phyloP scores from a whole-genome alignment of 2,888 invertebrate species.

The Trissoscelio sp. region DNA sequence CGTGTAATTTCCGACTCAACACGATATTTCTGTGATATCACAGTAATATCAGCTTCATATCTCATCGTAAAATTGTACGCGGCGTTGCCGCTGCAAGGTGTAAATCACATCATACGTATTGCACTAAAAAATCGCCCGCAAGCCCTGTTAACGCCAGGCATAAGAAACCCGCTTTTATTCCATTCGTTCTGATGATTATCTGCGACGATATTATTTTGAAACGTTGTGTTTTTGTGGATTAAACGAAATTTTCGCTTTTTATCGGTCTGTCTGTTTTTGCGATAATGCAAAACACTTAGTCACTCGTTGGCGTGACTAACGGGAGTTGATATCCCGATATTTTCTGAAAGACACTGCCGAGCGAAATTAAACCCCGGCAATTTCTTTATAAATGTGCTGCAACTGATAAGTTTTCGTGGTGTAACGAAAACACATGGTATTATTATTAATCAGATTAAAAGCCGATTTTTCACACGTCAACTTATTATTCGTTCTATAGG shows the following conservation, averaged over 20 bases:
- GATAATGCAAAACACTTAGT: constrained; percentile 29
- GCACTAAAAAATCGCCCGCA: constrained; percentile 47
- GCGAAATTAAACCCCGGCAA: not conserved
- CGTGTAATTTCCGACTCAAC: constrained; percentile 69
- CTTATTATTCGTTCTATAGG: too few relatives aligned
- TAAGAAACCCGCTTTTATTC: constrained; percentile 42
- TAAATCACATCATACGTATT: constrained; percentile 64
- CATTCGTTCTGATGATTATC: constrained; percentile 34
- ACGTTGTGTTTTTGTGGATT: constrained; percentile 15
- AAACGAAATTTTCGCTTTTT: constrained; percentile 34
- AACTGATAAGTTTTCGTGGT: constrained; percentile 1
- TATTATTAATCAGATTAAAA: constrained; percentile 7
- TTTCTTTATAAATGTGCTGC: constrained; percentile 11
- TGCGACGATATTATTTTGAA: constrained; percentile 43
- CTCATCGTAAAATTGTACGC: constrained; percentile 62
- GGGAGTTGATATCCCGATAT: constrained; percentile 36
- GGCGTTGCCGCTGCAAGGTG: constrained; percentile 52
- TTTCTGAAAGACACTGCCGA: not conserved
- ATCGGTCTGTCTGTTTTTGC: constrained; percentile 21
- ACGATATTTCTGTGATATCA: constrained; percentile 67
- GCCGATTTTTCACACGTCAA: not conserved
- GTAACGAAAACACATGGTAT: not conserved
- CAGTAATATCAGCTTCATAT: constrained; percentile 66
- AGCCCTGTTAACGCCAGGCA: constrained; percentile 9
- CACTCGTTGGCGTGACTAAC: constrained; percentile 49